Base-by-base conservation (phyloP, 1,140 invertebrate species). In the Berghia stephanieae region DNA sequence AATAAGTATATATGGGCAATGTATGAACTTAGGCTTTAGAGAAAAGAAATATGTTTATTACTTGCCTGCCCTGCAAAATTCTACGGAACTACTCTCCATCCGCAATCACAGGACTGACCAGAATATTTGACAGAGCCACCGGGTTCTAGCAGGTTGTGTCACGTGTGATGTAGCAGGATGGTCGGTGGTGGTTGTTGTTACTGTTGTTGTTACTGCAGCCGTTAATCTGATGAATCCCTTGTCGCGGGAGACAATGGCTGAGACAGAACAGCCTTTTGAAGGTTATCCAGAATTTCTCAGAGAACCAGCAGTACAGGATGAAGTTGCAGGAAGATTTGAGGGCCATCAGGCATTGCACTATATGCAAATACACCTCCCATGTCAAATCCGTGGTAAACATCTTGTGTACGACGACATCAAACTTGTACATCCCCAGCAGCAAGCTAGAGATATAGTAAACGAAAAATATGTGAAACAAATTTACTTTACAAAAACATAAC, bases 241-340 rank as follows among this genome's bases (percentile, higher is more conserved):
- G 70, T 10, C 79, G 76, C 1, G 77, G 60, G 16, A 80, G 24
- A 73, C 83, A 86, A 52, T 78, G 60, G 21, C 75, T 40, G 42
- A 80, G 72, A 67, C 92, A 92, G 84, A 94, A 94, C 4, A 94
- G 91, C 49, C 91, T 86, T 77, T 93, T 90, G 81, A 95, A 93
- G 10, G 94, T 95, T 76, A 91, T 92, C 75, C 94, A 91, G 88
- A 94, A 95, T 82, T 94, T 94, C 86, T 94, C 93, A 80, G 93
- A 94, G 83, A 95, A 91, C 78, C 93, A 93, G 84, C 94, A 94
- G 87, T 95, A 95, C 38, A 95, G 88, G 66, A 95, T 90, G 87
- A 95, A 95, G 89, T 95, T 95, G 10, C 87, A 83, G 13, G 93
- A 85, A 1, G 94, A 93, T 88, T 94, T 94, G 31, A 94, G 86